Evolutionary conservation across 2,888 invertebrate species (phyloP), one percentile per base, ranked within the genome.

Genomic region (Dione juno): DNA sequence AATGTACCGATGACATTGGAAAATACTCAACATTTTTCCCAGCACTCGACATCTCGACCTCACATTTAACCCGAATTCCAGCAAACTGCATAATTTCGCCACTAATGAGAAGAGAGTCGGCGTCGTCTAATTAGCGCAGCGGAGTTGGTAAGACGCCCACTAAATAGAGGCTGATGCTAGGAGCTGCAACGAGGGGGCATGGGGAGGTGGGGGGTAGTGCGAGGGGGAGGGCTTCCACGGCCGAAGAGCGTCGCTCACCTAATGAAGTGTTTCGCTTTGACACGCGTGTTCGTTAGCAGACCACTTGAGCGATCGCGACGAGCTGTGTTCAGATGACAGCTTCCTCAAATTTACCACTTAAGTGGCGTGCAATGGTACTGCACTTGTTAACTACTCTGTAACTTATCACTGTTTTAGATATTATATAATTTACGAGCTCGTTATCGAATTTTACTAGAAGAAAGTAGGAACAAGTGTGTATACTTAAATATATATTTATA

Each of bases 181-280:
- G 78, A 75, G 80, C 71, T 76, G 74, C 72, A 77, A 74, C 73
- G 61, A 66, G 67, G 72, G 73, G 67, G 71, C 69, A 70, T 63
- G 74, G 70, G 72, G 76, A 79, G 79, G 79, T 80, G 79, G 76
- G 75, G 77, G 75, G 73, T 76, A 71, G 79, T 76, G 70, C 64
- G 66, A 61, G 74, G 67, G 67, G 73, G 71, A 74, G 69, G 77
- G 73, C 72, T 78, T 77, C 79, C 76, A 77, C 76, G 78, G 77
- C 80, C 77, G 79, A 80, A 79, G 82, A 84, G 87, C 84, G 83
- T 80, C 86, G 88, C 89, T 91, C 92, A 90, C 88, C 90, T 93
- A 93, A 92, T 93, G 92, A 92, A 93, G 92, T 91, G 91, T 90
- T 88, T 90, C 89, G 90, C 91, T 92, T 92, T 93, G 92, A 92